phyloP scores from a whole-genome alignment of 2,888 invertebrate species.

The Philaethria dido region DNA sequence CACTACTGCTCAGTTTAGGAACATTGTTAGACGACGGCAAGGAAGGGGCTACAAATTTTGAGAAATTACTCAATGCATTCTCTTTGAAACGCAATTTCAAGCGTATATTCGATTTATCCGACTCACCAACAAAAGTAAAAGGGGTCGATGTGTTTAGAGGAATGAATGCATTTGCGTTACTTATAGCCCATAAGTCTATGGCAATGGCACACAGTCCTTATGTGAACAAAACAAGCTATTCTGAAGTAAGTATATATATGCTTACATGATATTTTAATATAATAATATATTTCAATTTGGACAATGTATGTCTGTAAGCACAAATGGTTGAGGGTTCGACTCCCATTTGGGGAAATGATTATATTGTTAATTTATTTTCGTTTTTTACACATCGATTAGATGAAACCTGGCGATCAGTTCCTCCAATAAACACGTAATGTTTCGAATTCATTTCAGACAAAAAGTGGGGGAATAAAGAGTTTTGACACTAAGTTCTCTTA shows the following conservation, averaged over 20 bases:
- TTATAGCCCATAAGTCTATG: constrained; percentile 84
- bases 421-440: too few species aligned
- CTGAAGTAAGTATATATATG: constrained; percentile 69
- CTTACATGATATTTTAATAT: neutral
- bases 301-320: too few species aligned
- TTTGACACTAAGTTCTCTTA: too few species aligned
- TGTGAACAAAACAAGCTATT: constrained; percentile 81
- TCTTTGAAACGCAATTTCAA: constrained; percentile 77
- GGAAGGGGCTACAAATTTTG: constrained; percentile 74
- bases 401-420: too few species aligned
- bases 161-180: constrained; percentile 80
- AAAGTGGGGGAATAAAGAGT: too few species aligned
- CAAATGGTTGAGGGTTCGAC: too few species aligned
- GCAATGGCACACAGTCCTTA: constrained; percentile 84
- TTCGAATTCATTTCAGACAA: too few species aligned
- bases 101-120: constrained; percentile 71
- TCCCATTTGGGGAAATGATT: too few species aligned
- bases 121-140: constrained; percentile 68
- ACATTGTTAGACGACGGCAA: constrained; percentile 74
- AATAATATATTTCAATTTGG: too few species aligned
- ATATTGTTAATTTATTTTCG: too few species aligned
- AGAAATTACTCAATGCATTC: constrained; percentile 78
- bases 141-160: constrained; percentile 82
- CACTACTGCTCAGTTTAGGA: constrained; percentile 68
- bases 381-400: too few species aligned